phyloP scores from a whole-genome alignment of 2,888 invertebrate genomes.

The Caenorhabditis sulstoni region DNA sequence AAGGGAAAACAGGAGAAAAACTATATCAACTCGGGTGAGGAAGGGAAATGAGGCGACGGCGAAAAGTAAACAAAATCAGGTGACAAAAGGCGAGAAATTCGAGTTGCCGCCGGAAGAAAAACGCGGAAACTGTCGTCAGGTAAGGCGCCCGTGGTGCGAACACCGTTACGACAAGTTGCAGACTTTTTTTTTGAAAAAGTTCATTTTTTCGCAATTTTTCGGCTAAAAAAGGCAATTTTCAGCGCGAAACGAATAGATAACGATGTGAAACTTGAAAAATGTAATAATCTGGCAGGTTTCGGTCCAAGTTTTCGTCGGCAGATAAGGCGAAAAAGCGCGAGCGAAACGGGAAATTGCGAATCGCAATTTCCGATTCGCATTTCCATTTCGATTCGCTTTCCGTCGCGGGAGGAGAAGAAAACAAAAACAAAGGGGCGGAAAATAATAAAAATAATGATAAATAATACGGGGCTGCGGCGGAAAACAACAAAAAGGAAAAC shows the following conservation, averaged over 20 bases:
- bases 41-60: not conserved
- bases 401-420: no score
- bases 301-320: not conserved
- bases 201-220: not conserved
- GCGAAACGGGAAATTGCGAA: not conserved
- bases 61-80: slow-evolving; percentile 17
- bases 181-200: no score
- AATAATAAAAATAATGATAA: no score
- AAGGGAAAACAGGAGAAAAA: not conserved
- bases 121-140: no score
- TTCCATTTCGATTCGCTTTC: no score
- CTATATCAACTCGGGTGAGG: no score
- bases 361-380: not conserved
- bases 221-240: not conserved
- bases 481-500: no score
- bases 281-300: not conserved
- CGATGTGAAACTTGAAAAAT: not conserved
- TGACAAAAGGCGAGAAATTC: not conserved
- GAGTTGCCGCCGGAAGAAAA: no score
- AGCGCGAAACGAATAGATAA: not conserved
- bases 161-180: no score
- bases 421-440: no score
- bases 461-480: no score
- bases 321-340: not conserved
- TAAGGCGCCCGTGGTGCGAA: no score